Conservation (phyloP, 2,113 vertebrate species). For the Trematomus loennbergii region DNA sequence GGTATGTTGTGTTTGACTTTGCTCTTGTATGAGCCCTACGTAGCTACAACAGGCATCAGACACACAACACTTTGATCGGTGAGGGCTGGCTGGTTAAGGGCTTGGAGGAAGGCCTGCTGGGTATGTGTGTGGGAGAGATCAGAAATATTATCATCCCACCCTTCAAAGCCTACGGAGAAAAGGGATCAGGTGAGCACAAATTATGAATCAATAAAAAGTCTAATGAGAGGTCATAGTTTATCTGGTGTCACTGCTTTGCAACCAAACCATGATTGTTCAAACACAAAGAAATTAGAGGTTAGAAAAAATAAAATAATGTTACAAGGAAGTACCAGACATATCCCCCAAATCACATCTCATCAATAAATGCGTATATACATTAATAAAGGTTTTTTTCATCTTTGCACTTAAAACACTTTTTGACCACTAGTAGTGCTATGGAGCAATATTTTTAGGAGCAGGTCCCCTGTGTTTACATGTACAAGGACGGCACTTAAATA, state of each 20-base stretch:
- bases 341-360: neutral
- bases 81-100: conserved; percentile 94
- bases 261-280: neutral
- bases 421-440: neutral
- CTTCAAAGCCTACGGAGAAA: conserved; percentile 94
- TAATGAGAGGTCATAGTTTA: too few relatives aligned
- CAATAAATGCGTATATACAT: neutral
- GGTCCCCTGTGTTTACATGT: neutral
- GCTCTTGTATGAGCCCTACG: conserved; percentile 70
- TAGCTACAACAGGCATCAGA: conserved; percentile 89
- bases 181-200: conserved; percentile 89
- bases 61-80: conserved; percentile 92
- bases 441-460: neutral
- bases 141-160: conserved; percentile 93
- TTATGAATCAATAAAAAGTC: neutral
- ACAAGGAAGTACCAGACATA: neutral
- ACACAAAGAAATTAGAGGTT: neutral
- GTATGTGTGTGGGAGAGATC: conserved; percentile 97
- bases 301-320: neutral
- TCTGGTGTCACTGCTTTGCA: neutral
- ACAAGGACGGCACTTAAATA: neutral
- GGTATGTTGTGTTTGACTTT: conserved; percentile 76
- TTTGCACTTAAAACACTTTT: too few relatives aligned
- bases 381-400: too few relatives aligned
- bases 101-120: conserved; percentile 94